Percentiles rank a stretch among this genome's conserved stretches.
These are phyloP conservation scores for Hirtodrosophila confusa DNA, from an alignment of 2,888 invertebrate species.

Conservation along the genomic window DNA sequence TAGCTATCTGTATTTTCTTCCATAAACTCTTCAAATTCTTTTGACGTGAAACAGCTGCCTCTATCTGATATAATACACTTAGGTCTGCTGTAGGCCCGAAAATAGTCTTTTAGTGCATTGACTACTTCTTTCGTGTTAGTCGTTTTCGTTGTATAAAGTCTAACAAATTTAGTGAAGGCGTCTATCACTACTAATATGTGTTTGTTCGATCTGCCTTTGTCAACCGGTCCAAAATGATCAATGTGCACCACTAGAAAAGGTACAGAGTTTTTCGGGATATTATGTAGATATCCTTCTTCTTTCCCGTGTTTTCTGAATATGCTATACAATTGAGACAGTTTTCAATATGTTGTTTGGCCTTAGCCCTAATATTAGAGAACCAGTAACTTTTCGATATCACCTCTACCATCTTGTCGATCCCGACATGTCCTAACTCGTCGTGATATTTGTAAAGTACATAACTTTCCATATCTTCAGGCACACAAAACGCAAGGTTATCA, in stretches of 20 bases:
- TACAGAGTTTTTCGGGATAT: too few species aligned
- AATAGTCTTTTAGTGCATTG: constrained; percentile 5
- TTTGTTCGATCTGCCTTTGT: constrained; percentile 4
- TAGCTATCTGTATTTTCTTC: constrained; percentile 3
- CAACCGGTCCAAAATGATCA: constrained; percentile 10
- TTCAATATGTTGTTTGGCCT: neutral
- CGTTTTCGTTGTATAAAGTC: constrained; percentile 9
- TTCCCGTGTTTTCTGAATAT: too few species aligned
- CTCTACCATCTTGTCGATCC: too few species aligned
- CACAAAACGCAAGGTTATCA: constrained; percentile 22
- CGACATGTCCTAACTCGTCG: too few species aligned
- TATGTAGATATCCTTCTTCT: too few species aligned
- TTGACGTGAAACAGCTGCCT: constrained; percentile 16
- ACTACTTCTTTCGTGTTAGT: constrained; percentile 6
- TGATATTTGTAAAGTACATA: too few species aligned
- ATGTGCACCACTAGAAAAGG: constrained; percentile 10
- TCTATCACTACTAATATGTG: constrained; percentile 14
- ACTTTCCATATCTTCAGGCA: constrained; percentile 29
- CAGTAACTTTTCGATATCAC: too few species aligned
- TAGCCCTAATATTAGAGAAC: too few species aligned
- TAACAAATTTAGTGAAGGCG: constrained; percentile 9
- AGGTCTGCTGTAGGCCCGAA: constrained; percentile 3
- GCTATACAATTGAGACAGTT: too few species aligned
- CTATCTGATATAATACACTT: constrained; percentile 7
- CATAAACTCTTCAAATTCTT: constrained; percentile 5